Conservation (phyloP, 2,797 vertebrate genomes). For the Carcharodon carcharias region DNA sequence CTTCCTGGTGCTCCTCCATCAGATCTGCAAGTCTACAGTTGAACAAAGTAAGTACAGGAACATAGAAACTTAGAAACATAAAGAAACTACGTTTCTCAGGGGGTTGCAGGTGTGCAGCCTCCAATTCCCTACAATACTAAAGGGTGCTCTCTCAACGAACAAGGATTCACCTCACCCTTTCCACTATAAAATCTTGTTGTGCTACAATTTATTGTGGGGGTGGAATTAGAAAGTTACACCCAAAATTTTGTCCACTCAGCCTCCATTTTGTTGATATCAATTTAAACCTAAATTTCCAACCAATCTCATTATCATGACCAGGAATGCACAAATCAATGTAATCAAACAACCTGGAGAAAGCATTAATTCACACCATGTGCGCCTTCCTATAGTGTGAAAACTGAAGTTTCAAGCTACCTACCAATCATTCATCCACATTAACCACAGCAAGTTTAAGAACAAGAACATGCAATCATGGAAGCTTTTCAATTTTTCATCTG, state of each 20-base stretch:
- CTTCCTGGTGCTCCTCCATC: slow-evolving; percentile 67
- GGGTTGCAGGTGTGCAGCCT: not conserved
- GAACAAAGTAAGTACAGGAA: not conserved
- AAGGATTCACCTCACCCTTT: not conserved
- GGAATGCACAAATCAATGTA: not conserved
- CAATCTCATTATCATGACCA: not conserved
- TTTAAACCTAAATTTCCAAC: not conserved
- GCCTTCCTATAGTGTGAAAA: not conserved
- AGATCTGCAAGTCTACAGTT: slow-evolving; percentile 63
- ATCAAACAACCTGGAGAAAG: not conserved
- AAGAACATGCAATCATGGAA: not conserved
- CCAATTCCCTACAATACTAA: not conserved
- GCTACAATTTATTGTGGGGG: not conserved
- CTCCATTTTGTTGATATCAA: not conserved
- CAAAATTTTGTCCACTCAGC: not conserved
- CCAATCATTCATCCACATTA: not conserved
- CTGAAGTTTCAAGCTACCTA: not conserved
- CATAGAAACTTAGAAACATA: not conserved
- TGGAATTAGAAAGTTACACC: not conserved
- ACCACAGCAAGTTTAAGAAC: not conserved
- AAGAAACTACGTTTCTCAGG: not conserved
- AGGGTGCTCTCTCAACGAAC: not conserved
- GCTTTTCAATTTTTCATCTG: not conserved
- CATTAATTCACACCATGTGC: not conserved
- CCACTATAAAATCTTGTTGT: not conserved